Evolutionary conservation across 1,140 invertebrate species (phyloP), one percentile per base, ranked within the genome.

Genomic region (Ctenoplectra terminalis): DNA sequence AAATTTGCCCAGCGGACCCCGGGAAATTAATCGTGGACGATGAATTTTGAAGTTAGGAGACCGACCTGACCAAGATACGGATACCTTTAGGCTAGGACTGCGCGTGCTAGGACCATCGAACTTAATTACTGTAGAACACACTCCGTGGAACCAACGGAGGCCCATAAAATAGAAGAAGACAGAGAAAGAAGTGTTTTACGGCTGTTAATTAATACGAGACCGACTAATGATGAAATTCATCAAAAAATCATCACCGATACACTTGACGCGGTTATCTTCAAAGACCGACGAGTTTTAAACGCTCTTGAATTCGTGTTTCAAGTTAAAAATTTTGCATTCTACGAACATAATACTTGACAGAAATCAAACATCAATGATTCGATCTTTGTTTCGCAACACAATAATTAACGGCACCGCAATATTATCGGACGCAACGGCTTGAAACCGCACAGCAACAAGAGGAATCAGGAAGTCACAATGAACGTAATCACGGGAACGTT

Each of bases 21-120:
- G 83, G 82, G 86, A 71, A 92, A 93, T 92, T 92, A 93, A 92
- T 92, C 90, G 89, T 84, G 80, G 83, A 74, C 84, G 86, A 92
- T 92, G 88, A 73, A 89, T 90, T 91, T 89, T 81, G 84, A 87
- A 85, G 84, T 84, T 89, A 82, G 82, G 66, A 81, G 88, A 74
- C 74, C 69, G 79, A 43, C 84, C 70, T 70, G 70, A 56, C 54
- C 66, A 11, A 76, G 90, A 90, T 80, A 91, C 85, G 87, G 89
- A 91, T 89, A 92, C 88, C 91, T 90, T 60, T 89, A 85, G 91
- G 90, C 89, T 86, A 87, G 69, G n/a, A 82, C 70, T 66, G 58
- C 82, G 84, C 87, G 87, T 85, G 85, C 79, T 85, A 76, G 79
- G 71, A 85, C 58, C 75, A 81, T 82, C 76, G 64, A 84, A 90